Conservation (phyloP, 2,113 vertebrate genomes). For the Ochotona princeps region DNA sequence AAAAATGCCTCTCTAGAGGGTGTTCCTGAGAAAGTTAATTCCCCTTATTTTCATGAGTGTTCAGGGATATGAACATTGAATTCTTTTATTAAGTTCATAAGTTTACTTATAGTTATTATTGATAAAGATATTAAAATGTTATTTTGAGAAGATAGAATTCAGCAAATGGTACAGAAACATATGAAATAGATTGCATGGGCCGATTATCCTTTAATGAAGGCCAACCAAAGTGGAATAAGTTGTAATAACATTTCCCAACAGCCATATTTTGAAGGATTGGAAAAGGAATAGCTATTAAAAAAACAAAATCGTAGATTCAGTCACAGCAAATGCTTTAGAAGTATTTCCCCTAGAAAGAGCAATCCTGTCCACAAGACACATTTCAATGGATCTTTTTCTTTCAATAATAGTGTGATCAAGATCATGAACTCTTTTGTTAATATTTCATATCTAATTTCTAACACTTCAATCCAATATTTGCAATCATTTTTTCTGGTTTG, state of each 20-base stretch:
- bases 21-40: slow-evolving; percentile 52
- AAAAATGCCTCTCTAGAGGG: not conserved
- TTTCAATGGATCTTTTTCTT: slow-evolving; percentile 8
- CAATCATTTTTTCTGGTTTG: slow-evolving; percentile 1
- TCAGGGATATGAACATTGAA: slow-evolving; percentile 54
- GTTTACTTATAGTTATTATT: slow-evolving; percentile 71
- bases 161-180: slow-evolving; percentile 37
- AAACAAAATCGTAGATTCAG: not conserved
- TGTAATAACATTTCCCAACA: slow-evolving; percentile 40
- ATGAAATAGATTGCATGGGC: slow-evolving; percentile 57
- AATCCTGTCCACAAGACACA: not conserved
- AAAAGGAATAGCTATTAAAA: slow-evolving; percentile 44
- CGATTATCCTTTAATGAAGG: slow-evolving; percentile 73
- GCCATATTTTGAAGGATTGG: slow-evolving; percentile 38
- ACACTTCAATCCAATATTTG: slow-evolving; percentile 57
- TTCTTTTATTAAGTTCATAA: slow-evolving; percentile 74
- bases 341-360: not conserved
- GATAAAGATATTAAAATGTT: slow-evolving; percentile 74
- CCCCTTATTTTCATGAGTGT: slow-evolving; percentile 65
- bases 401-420: slow-evolving; percentile 7
- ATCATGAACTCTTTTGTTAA: slow-evolving; percentile 33
- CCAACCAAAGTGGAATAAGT: not conserved
- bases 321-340: not conserved
- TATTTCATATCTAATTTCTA: not conserved
- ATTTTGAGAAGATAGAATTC: slow-evolving; percentile 69